Percentiles rank a stretch among this genome's conserved stretches.
phyloP scores from a whole-genome alignment of 2,888 invertebrate genomes.

The Trileptium ribeirensis region DNA sequence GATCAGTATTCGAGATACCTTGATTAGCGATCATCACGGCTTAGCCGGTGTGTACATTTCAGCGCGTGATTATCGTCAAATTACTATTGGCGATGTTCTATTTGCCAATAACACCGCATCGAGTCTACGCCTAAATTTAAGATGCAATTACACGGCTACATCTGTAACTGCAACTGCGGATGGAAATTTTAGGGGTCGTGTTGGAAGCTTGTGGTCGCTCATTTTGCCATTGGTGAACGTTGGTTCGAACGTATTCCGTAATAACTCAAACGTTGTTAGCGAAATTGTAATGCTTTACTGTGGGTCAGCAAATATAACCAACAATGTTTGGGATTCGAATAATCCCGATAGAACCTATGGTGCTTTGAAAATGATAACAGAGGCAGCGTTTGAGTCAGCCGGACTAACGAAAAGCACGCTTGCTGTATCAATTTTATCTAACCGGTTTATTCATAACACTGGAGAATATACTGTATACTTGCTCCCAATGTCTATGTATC shows the following conservation, averaged over 20 bases:
- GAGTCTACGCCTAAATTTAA: conserved; percentile 7
- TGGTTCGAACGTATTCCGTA: conserved; percentile 7
- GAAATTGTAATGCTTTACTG: conserved; percentile 12
- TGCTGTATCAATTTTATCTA: not conserved
- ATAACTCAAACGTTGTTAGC: conserved; percentile 11
- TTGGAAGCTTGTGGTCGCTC: not conserved
- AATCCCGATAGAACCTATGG: conserved; percentile 10
- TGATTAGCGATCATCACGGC: not conserved
- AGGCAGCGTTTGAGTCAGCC: conserved; percentile 9
- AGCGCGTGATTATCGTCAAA: not conserved
- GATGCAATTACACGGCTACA: conserved; percentile 13
- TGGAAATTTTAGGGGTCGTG: too few species aligned
- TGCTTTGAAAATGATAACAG: conserved; percentile 16
- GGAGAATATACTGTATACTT: conserved; percentile 24
- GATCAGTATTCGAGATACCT: not conserved
- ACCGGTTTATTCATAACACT: conserved; percentile 9
- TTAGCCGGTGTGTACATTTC: conserved; percentile 8
- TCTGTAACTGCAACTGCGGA: too few species aligned
- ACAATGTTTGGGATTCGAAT: conserved; percentile 12
- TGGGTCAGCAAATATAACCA: conserved; percentile 13
- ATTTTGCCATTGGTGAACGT: not conserved
- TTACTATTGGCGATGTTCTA: not conserved
- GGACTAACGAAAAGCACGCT: not conserved
- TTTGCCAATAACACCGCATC: conserved; percentile 15
- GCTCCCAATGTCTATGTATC: conserved; percentile 17